Evolutionary conservation across 2,888 invertebrate genomes (phyloP).

Genomic region (Mesorhabditis belari): DNA sequence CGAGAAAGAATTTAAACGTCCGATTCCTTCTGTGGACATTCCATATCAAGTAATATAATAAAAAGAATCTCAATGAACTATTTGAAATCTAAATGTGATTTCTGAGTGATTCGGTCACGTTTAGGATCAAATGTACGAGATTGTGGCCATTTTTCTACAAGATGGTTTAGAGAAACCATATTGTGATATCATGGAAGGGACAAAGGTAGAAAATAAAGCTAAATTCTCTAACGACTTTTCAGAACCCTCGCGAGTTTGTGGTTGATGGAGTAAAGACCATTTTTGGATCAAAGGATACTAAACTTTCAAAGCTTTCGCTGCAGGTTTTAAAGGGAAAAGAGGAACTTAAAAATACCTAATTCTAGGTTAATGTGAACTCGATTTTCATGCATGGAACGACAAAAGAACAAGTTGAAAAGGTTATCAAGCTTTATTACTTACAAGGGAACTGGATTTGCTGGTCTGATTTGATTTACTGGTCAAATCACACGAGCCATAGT

Average conservation of each 20-base stretch:
- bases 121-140: background rate
- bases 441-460: no score
- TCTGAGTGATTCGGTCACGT: no score
- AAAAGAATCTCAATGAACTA: no score
- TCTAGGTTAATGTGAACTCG: background rate
- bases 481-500: no score
- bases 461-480: no score
- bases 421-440: no score
- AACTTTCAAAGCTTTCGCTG: background rate
- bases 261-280: background rate
- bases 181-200: background rate
- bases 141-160: background rate
- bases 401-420: background rate
- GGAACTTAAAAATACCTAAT: no score
- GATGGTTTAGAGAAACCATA: background rate
- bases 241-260: background rate
- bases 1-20: background rate
- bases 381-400: background rate
- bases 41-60: no score
- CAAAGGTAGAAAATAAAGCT: background rate
- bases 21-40: background rate
- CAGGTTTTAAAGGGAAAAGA: no score
- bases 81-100: no score
- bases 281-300: background rate
- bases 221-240: background rate